Evolutionary conservation across 2,888 invertebrate species (phyloP).

Genomic region (Heliconius ethilla): DNA sequence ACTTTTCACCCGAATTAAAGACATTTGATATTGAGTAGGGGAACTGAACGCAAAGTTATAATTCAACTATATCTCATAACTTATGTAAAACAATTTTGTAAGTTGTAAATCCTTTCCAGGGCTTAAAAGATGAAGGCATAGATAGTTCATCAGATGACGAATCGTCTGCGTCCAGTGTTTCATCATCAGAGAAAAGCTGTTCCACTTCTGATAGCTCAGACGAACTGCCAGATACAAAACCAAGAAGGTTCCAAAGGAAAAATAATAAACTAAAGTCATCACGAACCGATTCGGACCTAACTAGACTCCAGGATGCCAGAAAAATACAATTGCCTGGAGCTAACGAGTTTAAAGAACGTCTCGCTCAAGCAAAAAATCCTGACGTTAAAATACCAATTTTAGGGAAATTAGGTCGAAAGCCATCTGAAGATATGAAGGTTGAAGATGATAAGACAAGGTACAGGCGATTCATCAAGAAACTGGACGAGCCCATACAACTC

Average conservation of each 20-base stretch:
- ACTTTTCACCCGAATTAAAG: background rate
- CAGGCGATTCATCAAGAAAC: constrained; percentile 63
- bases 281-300: constrained; percentile 74
- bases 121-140: constrained; percentile 79
- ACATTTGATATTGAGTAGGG: background rate
- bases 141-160: constrained; percentile 80
- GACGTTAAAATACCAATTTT: constrained; percentile 67
- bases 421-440: constrained; percentile 62
- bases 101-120: constrained; percentile 58
- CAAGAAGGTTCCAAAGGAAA: constrained; percentile 69
- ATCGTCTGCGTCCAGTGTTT: constrained; percentile 71
- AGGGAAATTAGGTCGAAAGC: constrained; percentile 67
- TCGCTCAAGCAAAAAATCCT: constrained; percentile 65
- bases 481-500: constrained; percentile 70
- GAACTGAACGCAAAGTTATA: background rate
- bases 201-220: constrained; percentile 77
- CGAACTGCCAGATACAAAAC: constrained; percentile 66
- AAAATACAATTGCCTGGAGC: constrained; percentile 62
- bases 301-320: constrained; percentile 60
- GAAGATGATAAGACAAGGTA: constrained; percentile 65
- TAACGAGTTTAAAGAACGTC: constrained; percentile 58
- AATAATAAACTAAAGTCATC: constrained; percentile 74
- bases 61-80: background rate
- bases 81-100: background rate
- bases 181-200: constrained; percentile 77